Base-by-base conservation (phyloP, 2,888 invertebrate genomes). In the Drosophila birchii region DNA sequence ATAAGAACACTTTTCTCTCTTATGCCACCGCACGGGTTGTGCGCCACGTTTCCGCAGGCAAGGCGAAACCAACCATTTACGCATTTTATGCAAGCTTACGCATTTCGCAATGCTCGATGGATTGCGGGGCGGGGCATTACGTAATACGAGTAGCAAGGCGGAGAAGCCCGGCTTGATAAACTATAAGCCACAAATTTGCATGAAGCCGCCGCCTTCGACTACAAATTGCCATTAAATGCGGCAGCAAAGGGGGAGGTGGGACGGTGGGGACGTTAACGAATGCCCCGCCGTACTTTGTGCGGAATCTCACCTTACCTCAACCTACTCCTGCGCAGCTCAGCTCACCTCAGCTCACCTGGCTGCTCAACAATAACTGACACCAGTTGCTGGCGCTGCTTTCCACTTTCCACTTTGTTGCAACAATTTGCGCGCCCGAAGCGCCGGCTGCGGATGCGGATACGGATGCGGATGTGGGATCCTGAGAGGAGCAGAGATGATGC, bases 191-290 rank as follows among this genome's bases (percentile, higher is more conserved):
- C 84, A 88, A 85, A 85, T 85, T 85, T 88, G 84, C 89, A 85
- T 85, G 87, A 64, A 61, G 71, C 75, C 68, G 62, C 54, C 61
- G 68, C 56, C 81, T 88, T 73, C 75, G 78, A 84, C 87, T 88
- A 86, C 88, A 85, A 85, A 88, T 85, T 88, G 88, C 87, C 76
- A 85, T 88, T 85, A 86, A 88, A 84, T 76, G 89, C 89, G 86
- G 78, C 76, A 74, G 53, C 41, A 51, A 18, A 6, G 29, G 29
- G 29, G 54, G 56, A 32, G 32, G 32, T 32, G 32, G 32, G 80
- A 11, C 16, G 83, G 84, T 60, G 80, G 78, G 73, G 70, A 71
- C 44, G 69, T 69, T 78, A 86, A 57, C 67, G 79, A 78, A 70
- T 83, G 72, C 54, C 18, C 44, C 58, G 49, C 66, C 78, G 61